Percentiles rank a stretch among this genome's conserved stretches.
Conservation (phyloP, 1,140 invertebrate species). For the Cecropterus lyciades region DNA sequence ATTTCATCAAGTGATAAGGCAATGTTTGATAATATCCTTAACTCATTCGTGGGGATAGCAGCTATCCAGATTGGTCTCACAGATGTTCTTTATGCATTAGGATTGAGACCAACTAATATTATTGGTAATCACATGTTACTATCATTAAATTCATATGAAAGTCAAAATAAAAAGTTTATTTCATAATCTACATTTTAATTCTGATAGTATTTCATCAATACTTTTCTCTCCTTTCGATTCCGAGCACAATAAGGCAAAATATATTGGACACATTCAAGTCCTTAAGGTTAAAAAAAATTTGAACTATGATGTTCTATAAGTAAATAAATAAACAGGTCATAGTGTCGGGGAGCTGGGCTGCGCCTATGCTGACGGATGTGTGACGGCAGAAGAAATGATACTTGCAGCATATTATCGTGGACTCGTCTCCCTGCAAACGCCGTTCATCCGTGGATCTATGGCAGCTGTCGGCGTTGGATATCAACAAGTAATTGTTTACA, state of each 20-base stretch:
- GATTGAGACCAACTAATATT: background rate
- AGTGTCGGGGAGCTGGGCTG: background rate
- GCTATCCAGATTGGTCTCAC: background rate
- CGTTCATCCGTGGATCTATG: background rate
- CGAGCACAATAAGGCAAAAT: too few species aligned
- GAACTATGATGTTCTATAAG: too few species aligned
- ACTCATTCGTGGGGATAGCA: background rate
- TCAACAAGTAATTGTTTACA: background rate
- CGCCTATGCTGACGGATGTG: background rate
- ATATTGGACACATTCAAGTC: too few species aligned
- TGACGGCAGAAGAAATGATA: constrained; percentile 1
- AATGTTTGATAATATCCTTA: background rate
- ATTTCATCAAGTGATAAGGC: background rate
- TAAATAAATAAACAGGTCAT: background rate
- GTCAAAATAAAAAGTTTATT: background rate
- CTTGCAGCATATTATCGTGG: background rate
- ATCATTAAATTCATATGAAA: background rate
- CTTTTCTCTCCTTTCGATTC: too few species aligned
- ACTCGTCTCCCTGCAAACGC: constrained; percentile 1
- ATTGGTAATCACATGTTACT: background rate
- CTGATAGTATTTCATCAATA: too few species aligned
- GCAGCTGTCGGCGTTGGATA: background rate
- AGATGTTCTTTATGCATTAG: background rate
- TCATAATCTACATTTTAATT: background rate
- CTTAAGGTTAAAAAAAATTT: too few species aligned